Evolutionary conservation across 1,140 invertebrate species (phyloP), one percentile per base, ranked within the genome.

Genomic region (Megalonaias nervosa): DNA sequence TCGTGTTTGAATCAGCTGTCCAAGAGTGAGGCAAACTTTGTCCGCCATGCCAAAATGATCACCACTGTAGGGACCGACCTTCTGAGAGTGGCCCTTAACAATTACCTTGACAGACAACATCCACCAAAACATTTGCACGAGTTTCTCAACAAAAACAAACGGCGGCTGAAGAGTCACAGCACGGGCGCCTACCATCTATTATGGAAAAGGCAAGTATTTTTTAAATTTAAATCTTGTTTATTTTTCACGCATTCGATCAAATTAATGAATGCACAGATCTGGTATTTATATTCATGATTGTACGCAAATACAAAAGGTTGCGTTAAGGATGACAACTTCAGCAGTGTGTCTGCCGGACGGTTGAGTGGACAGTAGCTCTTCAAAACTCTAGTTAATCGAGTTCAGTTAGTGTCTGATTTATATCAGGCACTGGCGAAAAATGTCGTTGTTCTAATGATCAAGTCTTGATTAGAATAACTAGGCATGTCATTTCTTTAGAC

Each of bases 81-180:
- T 26, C 59, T 78, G 31, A 21, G 76, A 16, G 38, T 78, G 64
- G 57, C 71, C 0, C 69, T 78, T 38, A 73, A 67, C 66, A 67
- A 73, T 26, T 74, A 78, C 60, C 56, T 78, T 58, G 76, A 78
- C 23, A 55, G 55, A 56, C 76, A 78, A 21, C 64, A 78, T 15
- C 71, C 76, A 9, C 71, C 76, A 6, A 72, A 38, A 23, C 66
- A 72, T 11, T 58, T 78, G 3, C 21, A 61, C 59, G 71, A 78
- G 71, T 78, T 78, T 38, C 65, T 78, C 19, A 65, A 70, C 26
- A 60, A 66, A 12, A 78, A 78, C 58, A 67, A 67, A 38, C 62
- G 71, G 17, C 61, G 71, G 21, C 76, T 78, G 2, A 71, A 67
- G 55, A 73, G 65, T 56, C 56, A 48, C 60, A 48, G 38, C 38